Evolutionary conservation across 2,797 vertebrate genomes (phyloP).

Genomic region (Petrocephalus sullivani): DNA sequence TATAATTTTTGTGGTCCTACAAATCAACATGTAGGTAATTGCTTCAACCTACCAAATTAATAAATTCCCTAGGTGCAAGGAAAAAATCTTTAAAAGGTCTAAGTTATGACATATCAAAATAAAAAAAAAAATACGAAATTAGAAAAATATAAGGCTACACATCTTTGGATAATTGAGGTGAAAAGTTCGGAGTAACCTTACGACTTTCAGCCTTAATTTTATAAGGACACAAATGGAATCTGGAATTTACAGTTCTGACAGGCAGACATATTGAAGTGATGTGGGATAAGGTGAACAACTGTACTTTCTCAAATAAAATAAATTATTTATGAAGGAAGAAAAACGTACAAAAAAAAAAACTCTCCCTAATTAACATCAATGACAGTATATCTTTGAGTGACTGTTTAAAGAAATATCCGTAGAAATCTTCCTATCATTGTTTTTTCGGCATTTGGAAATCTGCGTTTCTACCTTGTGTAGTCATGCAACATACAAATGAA

Average conservation of each 20-base stretch:
- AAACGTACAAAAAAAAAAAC: not conserved
- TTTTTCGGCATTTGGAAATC: not conserved
- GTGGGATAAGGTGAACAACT: not conserved
- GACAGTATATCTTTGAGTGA: not conserved
- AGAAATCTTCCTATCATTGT: not conserved
- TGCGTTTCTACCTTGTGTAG: not conserved
- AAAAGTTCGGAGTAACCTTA: not conserved
- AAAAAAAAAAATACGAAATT: conserved; percentile 12
- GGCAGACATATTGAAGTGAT: conserved; percentile 9
- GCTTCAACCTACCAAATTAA: not conserved
- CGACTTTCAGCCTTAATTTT: not conserved
- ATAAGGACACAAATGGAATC: not conserved
- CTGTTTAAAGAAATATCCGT: not conserved
- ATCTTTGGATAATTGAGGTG: conserved; percentile 1
- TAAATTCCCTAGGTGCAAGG: not conserved
- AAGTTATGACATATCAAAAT: conserved; percentile 9
- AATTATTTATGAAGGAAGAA: conserved; percentile 2
- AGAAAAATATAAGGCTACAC: not conserved
- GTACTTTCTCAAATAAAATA: conserved; percentile 3
- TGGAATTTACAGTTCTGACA: not conserved
- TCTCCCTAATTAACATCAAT: not conserved
- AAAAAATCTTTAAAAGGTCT: not conserved
- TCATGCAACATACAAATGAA: not conserved
- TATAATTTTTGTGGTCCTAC: not conserved
- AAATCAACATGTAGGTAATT: conserved; percentile 7